These are phyloP conservation scores for Spatulosminthurus flaviceps DNA, from an alignment of 2,888 invertebrate genomes.

Conservation along the genomic window DNA sequence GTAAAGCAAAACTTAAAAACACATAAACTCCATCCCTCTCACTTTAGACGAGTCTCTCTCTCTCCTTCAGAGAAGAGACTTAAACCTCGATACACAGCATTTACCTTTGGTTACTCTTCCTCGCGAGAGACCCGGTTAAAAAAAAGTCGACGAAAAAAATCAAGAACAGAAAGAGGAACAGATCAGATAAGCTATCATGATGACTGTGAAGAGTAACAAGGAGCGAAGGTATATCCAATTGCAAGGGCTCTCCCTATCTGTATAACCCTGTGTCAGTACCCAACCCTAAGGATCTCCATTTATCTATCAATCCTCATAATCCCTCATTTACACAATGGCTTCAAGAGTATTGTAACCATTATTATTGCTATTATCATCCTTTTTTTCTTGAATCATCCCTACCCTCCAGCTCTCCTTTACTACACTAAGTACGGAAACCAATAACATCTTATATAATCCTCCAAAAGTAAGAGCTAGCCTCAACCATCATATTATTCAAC, in stretches of 20 bases:
- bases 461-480: no score
- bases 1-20: no score
- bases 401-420: not conserved
- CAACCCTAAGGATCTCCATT: constrained; percentile 27
- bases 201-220: constrained; percentile 36
- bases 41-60: no score
- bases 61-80: no score
- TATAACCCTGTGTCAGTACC: not conserved
- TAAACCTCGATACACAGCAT: no score
- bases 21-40: no score
- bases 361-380: constrained; percentile 30
- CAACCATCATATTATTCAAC: no score
- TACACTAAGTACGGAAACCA: no score
- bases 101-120: no score
- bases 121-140: not conserved
- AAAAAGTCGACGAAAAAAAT: not conserved
- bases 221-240: constrained; percentile 12
- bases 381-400: not conserved
- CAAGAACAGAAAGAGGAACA: constrained; percentile 11
- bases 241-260: no score
- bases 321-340: constrained; percentile 43
- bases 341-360: constrained; percentile 39
- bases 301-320: constrained; percentile 41
- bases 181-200: constrained; percentile 42
- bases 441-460: no score